These are phyloP conservation scores for Esox lucius DNA, from an alignment of 2,797 vertebrate species.

Conservation along the genomic window DNA sequence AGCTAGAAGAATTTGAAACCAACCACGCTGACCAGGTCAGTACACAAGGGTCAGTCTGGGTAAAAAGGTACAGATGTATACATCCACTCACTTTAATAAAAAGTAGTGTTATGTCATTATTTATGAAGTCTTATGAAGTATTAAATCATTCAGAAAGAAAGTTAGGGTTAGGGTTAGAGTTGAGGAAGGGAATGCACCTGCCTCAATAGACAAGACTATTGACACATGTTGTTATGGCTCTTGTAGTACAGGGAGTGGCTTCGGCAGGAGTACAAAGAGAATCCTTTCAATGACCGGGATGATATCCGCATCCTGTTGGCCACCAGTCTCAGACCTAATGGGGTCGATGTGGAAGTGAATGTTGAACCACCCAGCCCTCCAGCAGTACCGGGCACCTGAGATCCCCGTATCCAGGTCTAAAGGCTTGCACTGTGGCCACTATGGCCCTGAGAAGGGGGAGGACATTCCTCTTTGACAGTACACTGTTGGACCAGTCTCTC, in stretches of 20 bases:
- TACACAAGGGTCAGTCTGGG: not conserved
- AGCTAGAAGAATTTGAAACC: slow-evolving; percentile 90
- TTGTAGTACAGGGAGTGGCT: slow-evolving; percentile 88
- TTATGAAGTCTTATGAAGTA: not conserved
- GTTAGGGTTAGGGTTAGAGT: not conserved
- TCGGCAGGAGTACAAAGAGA: slow-evolving; percentile 83
- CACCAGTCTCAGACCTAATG: slow-evolving; percentile 55
- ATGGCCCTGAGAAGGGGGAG: slow-evolving; percentile 21
- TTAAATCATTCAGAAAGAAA: not conserved
- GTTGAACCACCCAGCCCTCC: not conserved
- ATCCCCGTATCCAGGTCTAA: slow-evolving; percentile 21
- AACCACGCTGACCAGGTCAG: slow-evolving; percentile 82
- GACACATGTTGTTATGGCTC: slow-evolving; percentile 12
- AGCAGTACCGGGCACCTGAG: slow-evolving; percentile 37
- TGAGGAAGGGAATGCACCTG: not conserved
- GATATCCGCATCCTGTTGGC: slow-evolving; percentile 82
- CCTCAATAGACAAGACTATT: not conserved
- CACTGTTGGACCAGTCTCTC: slow-evolving; percentile 19
- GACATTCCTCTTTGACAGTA: slow-evolving; percentile 18
- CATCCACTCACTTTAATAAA: no score
- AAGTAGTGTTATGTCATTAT: no score
- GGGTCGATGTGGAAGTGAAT: slow-evolving; percentile 23
- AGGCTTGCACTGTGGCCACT: not conserved
- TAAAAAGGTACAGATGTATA: not conserved
- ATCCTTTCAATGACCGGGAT: slow-evolving; percentile 84